A percentile compares a stretch with the other conserved stretches of the same genome.
Evolutionary conservation across 2,113 vertebrate genomes (phyloP).

Genomic region (Phylloscopus trochiloides): DNA sequence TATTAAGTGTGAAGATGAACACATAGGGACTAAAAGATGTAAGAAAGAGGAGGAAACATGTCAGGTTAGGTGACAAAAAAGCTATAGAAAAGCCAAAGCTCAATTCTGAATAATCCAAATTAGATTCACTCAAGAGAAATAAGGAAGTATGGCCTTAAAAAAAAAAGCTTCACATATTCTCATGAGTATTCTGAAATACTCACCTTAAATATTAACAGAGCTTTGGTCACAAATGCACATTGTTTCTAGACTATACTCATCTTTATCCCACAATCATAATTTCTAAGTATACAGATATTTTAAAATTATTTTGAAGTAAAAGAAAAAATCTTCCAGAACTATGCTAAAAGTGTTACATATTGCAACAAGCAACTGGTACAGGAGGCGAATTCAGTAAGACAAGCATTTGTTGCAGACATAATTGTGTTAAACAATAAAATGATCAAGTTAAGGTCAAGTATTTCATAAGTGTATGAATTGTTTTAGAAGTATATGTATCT

Average conservation of each 20-base stretch:
- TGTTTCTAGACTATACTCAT: neutral
- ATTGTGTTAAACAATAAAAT: neutral
- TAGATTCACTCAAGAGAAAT: neutral
- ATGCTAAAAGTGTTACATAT: neutral
- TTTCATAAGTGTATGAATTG: neutral
- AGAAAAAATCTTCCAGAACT: neutral
- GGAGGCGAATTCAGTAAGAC: neutral
- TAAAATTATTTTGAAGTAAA: neutral
- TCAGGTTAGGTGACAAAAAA: neutral
- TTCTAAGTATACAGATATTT: neutral
- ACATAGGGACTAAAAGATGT: neutral
- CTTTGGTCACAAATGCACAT: neutral
- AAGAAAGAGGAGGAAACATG: neutral
- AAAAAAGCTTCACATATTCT: neutral
- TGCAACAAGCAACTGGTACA: neutral
- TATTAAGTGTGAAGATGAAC: neutral
- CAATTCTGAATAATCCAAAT: neutral
- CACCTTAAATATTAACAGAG: neutral
- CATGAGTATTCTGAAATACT: neutral
- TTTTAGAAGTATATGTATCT: neutral
- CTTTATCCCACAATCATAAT: neutral
- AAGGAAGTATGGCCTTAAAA: neutral
- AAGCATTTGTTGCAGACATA: neutral
- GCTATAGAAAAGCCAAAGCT: neutral
- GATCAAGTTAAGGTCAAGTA: neutral